phyloP scores from a whole-genome alignment of 37 sponge, comb jelly and placozoan genomes.

The Lycopodina hypogea region DNA sequence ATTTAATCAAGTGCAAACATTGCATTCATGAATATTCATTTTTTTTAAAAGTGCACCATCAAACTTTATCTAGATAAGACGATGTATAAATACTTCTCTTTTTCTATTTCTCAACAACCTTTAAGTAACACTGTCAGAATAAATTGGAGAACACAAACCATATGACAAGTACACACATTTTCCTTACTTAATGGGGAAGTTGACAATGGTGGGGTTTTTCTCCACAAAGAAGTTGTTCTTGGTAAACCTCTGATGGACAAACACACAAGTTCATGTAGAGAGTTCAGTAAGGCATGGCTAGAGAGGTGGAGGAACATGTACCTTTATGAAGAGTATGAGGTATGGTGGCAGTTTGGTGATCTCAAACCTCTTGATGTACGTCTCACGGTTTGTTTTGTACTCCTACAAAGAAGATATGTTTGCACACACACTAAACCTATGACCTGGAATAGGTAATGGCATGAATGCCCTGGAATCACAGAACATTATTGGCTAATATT shows the following conservation, averaged over 20 bases:
- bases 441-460: neutral
- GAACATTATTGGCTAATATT: neutral
- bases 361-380: conserved; percentile 85
- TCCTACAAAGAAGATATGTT: conserved; percentile 71
- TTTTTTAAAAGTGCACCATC: too few relatives aligned
- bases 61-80: too few relatives aligned
- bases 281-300: too few relatives aligned
- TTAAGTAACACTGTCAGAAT: too few relatives aligned
- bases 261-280: neutral
- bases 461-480: too few relatives aligned
- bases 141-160: too few relatives aligned
- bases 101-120: too few relatives aligned
- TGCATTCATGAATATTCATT: too few relatives aligned
- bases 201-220: conserved; percentile 99
- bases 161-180: too few relatives aligned
- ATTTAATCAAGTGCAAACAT: too few relatives aligned
- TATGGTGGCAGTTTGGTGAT: conserved; percentile 90
- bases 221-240: conserved; percentile 96
- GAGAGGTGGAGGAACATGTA: neutral
- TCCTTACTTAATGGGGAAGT: conserved; percentile 94
- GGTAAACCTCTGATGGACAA: conserved; percentile 81
- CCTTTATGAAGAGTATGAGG: conserved; percentile 89
- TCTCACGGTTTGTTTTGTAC: conserved; percentile 88
- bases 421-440: neutral
- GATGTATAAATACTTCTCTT: too few relatives aligned